A percentile compares a stretch with the other conserved stretches of the same genome.
These are phyloP conservation scores for Falco berigora DNA, from an alignment of 2,797 vertebrate genomes.

Conservation along the genomic window DNA sequence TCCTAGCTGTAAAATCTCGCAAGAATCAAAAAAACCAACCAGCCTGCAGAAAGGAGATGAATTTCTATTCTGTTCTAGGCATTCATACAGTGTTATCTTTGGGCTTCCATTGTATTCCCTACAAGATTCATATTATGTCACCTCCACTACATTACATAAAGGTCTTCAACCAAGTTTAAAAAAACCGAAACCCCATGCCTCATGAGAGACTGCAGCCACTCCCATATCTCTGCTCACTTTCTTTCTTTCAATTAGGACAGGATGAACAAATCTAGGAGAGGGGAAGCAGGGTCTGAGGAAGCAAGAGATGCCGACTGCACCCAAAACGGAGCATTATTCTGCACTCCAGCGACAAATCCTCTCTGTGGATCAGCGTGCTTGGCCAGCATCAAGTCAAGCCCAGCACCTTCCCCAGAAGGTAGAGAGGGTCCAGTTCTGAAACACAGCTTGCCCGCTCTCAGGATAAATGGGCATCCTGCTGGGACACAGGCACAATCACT, in stretches of 20 bases:
- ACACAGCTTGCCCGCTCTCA: background rate
- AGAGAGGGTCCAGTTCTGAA: background rate
- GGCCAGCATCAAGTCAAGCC: background rate
- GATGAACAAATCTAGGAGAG: background rate
- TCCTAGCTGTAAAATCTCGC: background rate
- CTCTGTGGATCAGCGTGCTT: background rate
- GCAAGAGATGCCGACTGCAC: background rate
- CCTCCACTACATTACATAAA: background rate
- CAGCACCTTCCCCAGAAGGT: rapidly evolving
- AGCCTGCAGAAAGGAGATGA: background rate
- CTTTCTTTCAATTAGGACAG: background rate
- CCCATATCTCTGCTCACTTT: background rate
- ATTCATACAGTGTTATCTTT: background rate
- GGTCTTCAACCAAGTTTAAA: background rate
- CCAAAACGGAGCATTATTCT: background rate
- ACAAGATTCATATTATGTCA: background rate
- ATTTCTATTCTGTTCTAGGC: background rate
- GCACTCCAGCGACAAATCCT: background rate
- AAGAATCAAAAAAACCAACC: background rate
- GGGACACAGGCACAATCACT: background rate
- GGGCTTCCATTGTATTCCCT: background rate
- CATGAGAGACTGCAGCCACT: background rate
- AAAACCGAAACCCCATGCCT: background rate
- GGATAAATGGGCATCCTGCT: background rate
- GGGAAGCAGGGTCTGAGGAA: background rate